Percentiles rank a stretch among this genome's conserved stretches.
phyloP scores from a whole-genome alignment of 2,888 invertebrate species.

The Emmelina monodactyla region DNA sequence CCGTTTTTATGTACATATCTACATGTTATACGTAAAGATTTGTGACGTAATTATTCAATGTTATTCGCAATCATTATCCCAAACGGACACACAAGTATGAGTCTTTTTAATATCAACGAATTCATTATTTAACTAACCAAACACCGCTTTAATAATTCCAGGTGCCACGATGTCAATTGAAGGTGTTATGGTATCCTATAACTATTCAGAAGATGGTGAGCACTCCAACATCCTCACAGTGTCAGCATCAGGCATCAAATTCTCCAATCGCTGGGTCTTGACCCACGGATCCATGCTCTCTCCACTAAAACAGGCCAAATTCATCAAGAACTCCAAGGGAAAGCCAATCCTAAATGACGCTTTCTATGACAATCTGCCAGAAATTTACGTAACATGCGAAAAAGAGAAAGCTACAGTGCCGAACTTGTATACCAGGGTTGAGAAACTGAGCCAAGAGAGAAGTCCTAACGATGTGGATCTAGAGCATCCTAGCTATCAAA shows the following conservation, averaged over 20 bases:
- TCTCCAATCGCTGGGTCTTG: conserved; percentile 59
- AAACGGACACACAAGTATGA: no score
- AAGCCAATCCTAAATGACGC: conserved; percentile 47
- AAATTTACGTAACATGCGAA: conserved; percentile 53
- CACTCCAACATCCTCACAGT: conserved; percentile 54
- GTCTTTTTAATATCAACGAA: no score
- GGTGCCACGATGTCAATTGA: conserved; percentile 39
- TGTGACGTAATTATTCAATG: no score
- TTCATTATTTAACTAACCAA: background rate
- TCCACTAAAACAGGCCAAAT: conserved; percentile 40
- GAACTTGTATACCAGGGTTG: conserved; percentile 42
- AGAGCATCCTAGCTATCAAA: conserved; percentile 49
- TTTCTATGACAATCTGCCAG: conserved; percentile 49
- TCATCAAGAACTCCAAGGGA: conserved; percentile 39
- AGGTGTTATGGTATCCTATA: conserved; percentile 60
- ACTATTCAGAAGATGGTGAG: conserved; percentile 44
- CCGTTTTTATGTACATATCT: no score
- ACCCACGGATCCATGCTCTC: conserved; percentile 61
- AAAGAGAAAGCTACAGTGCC: conserved; percentile 26
- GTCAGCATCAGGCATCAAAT: conserved; percentile 59
- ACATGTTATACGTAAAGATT: no score
- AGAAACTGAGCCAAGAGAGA: conserved; percentile 38
- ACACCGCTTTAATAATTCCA: conserved; percentile 7
- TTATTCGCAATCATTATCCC: no score
- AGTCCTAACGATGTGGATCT: conserved; percentile 28